A percentile compares a stretch with the other conserved stretches of the same genome.
Evolutionary conservation across 1,140 invertebrate genomes (phyloP).

Genomic region (Hetaerina americana): DNA sequence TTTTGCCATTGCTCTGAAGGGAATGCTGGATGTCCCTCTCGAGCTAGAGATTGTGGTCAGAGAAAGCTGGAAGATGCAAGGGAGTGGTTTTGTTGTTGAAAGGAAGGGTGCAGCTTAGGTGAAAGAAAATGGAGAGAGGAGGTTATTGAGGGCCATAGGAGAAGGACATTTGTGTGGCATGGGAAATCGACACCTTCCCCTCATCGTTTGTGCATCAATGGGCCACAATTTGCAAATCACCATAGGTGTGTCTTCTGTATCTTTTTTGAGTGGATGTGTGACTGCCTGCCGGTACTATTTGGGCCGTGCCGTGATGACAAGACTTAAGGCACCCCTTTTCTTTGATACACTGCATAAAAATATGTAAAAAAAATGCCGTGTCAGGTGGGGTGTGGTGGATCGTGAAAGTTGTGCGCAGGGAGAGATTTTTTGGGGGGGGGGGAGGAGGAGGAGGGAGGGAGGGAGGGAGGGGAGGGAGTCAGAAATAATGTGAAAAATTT

Average conservation of each 20-base stretch:
- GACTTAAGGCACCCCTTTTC: neutral
- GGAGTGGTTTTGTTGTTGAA: too few species aligned
- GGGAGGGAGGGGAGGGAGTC: neutral
- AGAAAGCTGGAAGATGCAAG: too few species aligned
- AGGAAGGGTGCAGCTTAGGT: too few species aligned
- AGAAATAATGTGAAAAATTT: neutral
- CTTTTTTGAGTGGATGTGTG: neutral
- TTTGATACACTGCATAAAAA: neutral
- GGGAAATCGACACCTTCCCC: neutral
- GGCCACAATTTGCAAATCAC: neutral
- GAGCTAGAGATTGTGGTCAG: too few species aligned
- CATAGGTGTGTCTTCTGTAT: neutral
- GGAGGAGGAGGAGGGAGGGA: too few species aligned
- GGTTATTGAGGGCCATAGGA: neutral
- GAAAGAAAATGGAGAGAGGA: neutral
- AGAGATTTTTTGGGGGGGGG: too few species aligned
- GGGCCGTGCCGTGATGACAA: neutral
- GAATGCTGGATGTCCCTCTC: neutral
- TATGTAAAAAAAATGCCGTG: neutral
- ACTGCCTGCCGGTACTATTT: neutral
- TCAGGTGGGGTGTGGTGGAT: neutral
- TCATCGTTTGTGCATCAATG: too few species aligned
- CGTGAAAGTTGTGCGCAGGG: too few species aligned
- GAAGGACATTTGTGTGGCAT: too few species aligned
- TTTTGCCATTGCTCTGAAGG: neutral